These are phyloP conservation scores for Epizoanthus stellaris DNA, from an alignment of 92 coral and sea anemone genomes.

Conservation along the genomic window DNA sequence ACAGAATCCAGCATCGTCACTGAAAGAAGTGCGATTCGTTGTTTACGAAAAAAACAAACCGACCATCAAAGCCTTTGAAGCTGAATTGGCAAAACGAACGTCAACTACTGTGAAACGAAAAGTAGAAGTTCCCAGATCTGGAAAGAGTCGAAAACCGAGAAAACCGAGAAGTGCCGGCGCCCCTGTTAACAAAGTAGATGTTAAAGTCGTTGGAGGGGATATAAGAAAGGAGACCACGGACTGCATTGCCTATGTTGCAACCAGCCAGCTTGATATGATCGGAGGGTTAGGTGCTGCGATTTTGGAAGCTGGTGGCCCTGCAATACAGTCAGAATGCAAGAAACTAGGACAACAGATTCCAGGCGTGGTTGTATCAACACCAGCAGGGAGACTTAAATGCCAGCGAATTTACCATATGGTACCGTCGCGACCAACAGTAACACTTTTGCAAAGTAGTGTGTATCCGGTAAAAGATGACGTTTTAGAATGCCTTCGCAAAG, in stretches of 20 bases:
- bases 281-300: conserved; percentile 68
- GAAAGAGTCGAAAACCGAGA: background rate
- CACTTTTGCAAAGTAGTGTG: background rate
- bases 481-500: conserved; percentile 51
- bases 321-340: conserved; percentile 59
- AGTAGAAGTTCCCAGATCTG: background rate
- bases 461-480: conserved; percentile 34
- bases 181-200: background rate
- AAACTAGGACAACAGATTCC: background rate
- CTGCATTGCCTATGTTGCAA: conserved; percentile 64
- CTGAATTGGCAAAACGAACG: background rate
- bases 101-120: background rate
- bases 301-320: conserved; percentile 60
- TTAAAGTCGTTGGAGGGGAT: conserved; percentile 69
- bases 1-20: conserved; percentile 45
- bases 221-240: conserved; percentile 74
- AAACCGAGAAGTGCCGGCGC: background rate
- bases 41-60: conserved; percentile 63
- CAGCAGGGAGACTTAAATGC: conserved; percentile 57
- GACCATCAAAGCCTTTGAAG: conserved; percentile 57
- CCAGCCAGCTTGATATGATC: conserved; percentile 32
- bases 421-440: no score
- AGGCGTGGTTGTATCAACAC: conserved; percentile 37
- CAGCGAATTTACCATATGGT: conserved; percentile 67
- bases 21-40: conserved; percentile 73